A percentile compares a stretch with the other conserved stretches of the same genome.
phyloP scores from a whole-genome alignment of 2,797 vertebrate genomes.

The Rachycentron canadum region DNA sequence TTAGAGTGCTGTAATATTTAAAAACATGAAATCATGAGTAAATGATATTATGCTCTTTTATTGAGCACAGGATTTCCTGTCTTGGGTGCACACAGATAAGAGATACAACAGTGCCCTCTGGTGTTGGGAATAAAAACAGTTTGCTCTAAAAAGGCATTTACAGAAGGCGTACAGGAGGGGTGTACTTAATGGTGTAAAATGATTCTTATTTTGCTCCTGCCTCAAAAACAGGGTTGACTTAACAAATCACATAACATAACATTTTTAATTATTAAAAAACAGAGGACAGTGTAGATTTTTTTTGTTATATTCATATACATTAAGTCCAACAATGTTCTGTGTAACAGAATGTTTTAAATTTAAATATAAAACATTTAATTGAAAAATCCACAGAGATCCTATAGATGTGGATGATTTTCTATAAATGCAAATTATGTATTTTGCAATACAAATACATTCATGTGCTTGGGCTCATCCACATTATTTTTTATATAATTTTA shows the following conservation, averaged over 20 bases:
- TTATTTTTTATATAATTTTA: too few relatives aligned
- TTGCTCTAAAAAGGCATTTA: constrained; percentile 9
- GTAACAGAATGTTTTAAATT: background rate
- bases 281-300: background rate
- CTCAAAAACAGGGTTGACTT: background rate
- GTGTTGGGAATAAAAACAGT: constrained; percentile 27
- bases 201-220: background rate
- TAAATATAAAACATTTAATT: too few relatives aligned
- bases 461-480: too few relatives aligned
- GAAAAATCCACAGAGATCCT: background rate
- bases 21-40: constrained; percentile 8
- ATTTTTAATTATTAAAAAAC: too few relatives aligned
- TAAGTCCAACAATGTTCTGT: background rate
- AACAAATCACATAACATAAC: too few relatives aligned
- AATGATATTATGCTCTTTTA: background rate
- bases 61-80: background rate
- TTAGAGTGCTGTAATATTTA: background rate
- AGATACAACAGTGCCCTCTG: constrained; percentile 47
- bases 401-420: background rate
- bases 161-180: constrained; percentile 12
- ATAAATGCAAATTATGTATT: too few relatives aligned
- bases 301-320: too few relatives aligned
- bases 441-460: too few relatives aligned
- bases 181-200: background rate
- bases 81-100: background rate